Evolutionary conservation across 2,888 invertebrate species (phyloP), one percentile per base, ranked within the genome.

Genomic region (Amphipoea oculea): DNA sequence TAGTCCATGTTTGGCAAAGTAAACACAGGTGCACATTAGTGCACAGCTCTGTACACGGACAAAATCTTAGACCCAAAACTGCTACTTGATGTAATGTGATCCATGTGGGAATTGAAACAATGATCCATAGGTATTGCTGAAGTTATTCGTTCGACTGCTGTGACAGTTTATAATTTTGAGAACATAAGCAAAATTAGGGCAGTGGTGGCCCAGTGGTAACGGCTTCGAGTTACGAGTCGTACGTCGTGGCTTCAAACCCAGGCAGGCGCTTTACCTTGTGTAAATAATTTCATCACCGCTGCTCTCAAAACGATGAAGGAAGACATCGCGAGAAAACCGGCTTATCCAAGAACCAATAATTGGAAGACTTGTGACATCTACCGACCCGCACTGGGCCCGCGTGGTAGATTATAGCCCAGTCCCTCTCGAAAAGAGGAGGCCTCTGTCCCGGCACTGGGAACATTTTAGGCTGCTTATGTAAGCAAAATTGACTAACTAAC

Each of bases 91-190:
- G 29, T 20, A 62, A 62, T 63, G 23, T 40, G 11, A 40, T 29
- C 54, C 12, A 5, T 48, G 29, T n/a, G 36, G 20, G 69, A 69
- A 69, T 69, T 17, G 9, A 62, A 78, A 29, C 23, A 79, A 60
- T 42, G 51, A 68, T 69, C 12, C 23, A 42, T 29, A 40, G 40
- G 40, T 40, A 42, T 17, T 23, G 20, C 4, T n/a, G 51, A 42
- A 70, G 14, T 36, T 42, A n/a, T 36, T n/a, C 17, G 17, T 1
- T 42, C 29, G 29, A 14, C 20, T 20, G 36, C 17, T 51, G 9
- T 42, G 54, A 48, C 48, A 2, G 17, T 7, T 40, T 4, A 76
- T 48, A 51, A 51, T 65, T 65, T 45, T 11, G 14, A 45, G 51
- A 75, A 57, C 6, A 9, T 17, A 14, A 48, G 20, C 7, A 20